Conservation (phyloP, 2,888 invertebrate species). For the Caradrina kadenii region DNA sequence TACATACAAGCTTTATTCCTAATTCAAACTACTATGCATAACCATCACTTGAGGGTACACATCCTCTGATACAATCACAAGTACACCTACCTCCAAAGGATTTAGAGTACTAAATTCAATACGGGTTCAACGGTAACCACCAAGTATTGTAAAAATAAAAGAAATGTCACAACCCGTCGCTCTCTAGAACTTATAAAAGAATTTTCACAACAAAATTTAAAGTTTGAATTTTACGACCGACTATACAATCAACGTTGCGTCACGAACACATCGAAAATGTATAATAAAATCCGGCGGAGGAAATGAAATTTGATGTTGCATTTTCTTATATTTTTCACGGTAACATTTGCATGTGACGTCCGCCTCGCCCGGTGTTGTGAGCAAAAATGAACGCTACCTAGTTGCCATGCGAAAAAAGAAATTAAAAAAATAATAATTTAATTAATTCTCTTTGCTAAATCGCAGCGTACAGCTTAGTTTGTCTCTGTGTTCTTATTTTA, state of each 20-base stretch:
- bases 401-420: slow-evolving; percentile 53
- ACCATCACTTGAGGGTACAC: not conserved
- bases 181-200: slow-evolving; percentile 54
- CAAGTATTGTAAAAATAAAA: slow-evolving; percentile 35
- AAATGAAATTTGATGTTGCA: slow-evolving; percentile 79
- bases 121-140: slow-evolving; percentile 42
- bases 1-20: not conserved
- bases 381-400: slow-evolving; percentile 68
- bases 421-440: slow-evolving; percentile 45
- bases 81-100: slow-evolving; percentile 5
- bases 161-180: slow-evolving; percentile 45
- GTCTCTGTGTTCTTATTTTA: slow-evolving; percentile 61
- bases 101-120: slow-evolving; percentile 45
- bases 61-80: slow-evolving; percentile 9
- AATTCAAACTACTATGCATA: not conserved
- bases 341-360: slow-evolving; percentile 80
- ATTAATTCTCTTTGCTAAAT: slow-evolving; percentile 65
- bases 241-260: slow-evolving; percentile 80
- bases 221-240: slow-evolving; percentile 73
- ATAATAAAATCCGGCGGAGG: slow-evolving; percentile 80
- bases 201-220: slow-evolving; percentile 65
- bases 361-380: slow-evolving; percentile 63
- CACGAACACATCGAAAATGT: slow-evolving; percentile 77
- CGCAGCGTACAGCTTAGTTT: slow-evolving; percentile 57
- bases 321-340: slow-evolving; percentile 76